Evolutionary conservation across 2,113 vertebrate species (phyloP), one percentile per base, ranked within the genome.

Genomic region (Petromus typicus): DNA sequence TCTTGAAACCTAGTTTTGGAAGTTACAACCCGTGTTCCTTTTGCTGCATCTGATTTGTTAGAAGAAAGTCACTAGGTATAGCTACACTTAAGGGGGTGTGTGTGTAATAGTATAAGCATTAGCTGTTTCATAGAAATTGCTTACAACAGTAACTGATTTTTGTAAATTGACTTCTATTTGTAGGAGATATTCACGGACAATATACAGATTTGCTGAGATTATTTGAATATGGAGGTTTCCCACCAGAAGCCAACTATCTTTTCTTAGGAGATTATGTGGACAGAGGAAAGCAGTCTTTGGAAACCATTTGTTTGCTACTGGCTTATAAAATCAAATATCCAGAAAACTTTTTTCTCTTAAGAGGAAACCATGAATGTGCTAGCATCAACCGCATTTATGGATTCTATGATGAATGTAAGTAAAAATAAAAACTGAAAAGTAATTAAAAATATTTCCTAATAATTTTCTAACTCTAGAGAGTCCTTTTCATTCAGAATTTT

Each of bases 251-350:
- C 56, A 99, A 99, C 98, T 99, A 99, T 97, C 99, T 99, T 95
- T 99, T 99, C 98, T 98, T 99, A 98, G 99, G 99, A 25, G 99
- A 99, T 99, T 99, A 99, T 20, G 99, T 99, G 98, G 99, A 99
- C 98, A 99, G 99, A 98, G 99, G 99, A 97, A 99, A 99, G 97
- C 99, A 99, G 97, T 99, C 99, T 89, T 98, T 99, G 98, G 99
- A 99, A 98, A 99, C 99, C 96, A 99, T 99, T 98, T 99, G 99
- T 98, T 99, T 99, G 92, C 98, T 99, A 88, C 98, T 99, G 98
- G 99, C 99, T 73, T 99, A 99, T 98, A 99, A 99, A 99, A 99
- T 99, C 97, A 99, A 99, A 98, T 99, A 99, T 96, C 99, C 99
- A 0, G 99, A 99, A 98, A 99, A 99, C 98, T 99, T 99, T 97